Conservation (phyloP, 1,140 invertebrate species). For the Dermatophagoides farinae region DNA sequence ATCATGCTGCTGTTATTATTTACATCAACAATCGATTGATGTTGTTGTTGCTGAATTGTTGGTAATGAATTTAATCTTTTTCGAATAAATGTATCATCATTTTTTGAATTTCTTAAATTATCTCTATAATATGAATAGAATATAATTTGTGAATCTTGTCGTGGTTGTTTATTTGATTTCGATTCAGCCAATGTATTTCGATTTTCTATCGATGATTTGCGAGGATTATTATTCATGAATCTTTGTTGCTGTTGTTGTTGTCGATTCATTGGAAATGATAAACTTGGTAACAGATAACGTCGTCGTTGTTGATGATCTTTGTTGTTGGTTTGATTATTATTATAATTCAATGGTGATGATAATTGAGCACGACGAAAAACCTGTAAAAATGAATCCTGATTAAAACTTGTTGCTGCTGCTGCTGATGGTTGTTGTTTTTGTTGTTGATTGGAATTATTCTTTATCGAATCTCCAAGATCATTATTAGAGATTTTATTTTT, state of each 20-base stretch:
- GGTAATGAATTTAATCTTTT: not conserved
- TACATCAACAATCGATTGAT: not conserved
- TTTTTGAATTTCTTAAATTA: not conserved
- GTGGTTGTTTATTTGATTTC: too few relatives aligned
- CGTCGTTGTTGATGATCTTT: not conserved
- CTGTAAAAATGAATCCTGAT: not conserved
- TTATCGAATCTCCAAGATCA: not conserved
- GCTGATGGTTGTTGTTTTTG: not conserved
- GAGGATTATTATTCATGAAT: not conserved
- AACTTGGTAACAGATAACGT: not conserved
- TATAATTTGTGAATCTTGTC: not conserved
- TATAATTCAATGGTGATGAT: not conserved
- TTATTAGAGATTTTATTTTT: not conserved
- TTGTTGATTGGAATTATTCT: not conserved
- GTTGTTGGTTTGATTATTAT: not conserved
- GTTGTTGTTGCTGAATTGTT: not conserved
- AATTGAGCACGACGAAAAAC: not conserved
- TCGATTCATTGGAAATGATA: not conserved
- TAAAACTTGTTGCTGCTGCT: not conserved
- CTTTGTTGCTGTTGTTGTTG: not conserved
- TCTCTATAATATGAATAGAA: constrained; percentile 2
- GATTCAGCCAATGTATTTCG: too few relatives aligned
- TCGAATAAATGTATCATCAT: too few relatives aligned
- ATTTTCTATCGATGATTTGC: too few relatives aligned
- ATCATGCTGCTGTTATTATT: not conserved